These are phyloP conservation scores for Elephas maximus DNA, from an alignment of 2,113 vertebrate genomes.

Conservation along the genomic window DNA sequence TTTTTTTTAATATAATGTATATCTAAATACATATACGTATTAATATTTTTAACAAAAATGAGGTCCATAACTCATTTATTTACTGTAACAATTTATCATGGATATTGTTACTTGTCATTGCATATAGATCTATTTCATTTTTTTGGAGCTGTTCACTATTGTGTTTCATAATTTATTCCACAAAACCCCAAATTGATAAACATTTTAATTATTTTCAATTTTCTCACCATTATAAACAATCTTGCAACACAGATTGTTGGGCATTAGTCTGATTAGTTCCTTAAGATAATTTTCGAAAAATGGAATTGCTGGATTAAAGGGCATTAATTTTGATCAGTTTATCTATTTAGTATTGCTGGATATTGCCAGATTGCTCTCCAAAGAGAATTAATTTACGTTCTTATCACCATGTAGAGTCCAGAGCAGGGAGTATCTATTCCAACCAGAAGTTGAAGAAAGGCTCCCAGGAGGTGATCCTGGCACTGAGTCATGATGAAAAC, in stretches of 20 bases:
- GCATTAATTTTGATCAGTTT: not conserved
- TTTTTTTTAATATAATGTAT: not conserved
- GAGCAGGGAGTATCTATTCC: not conserved
- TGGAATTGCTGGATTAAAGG: not conserved
- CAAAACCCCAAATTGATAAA: not conserved
- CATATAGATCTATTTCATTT: not conserved
- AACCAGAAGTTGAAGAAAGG: not conserved
- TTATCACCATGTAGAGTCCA: not conserved
- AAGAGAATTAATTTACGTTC: slow-evolving; percentile 1
- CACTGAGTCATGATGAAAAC: not conserved
- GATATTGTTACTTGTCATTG: slow-evolving; percentile 8
- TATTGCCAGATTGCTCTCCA: not conserved
- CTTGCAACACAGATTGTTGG: not conserved
- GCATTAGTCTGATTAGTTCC: slow-evolving; percentile 8
- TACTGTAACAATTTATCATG: slow-evolving; percentile 19
- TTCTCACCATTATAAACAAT: not conserved
- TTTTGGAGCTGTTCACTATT: slow-evolving; percentile 7
- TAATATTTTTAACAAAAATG: slow-evolving; percentile 35
- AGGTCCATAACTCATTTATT: not conserved
- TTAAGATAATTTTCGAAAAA: slow-evolving; percentile 27
- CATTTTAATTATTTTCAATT: slow-evolving; percentile 6
- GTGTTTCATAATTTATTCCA: slow-evolving; percentile 13
- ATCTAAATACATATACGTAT: not conserved
- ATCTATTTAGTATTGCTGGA: slow-evolving; percentile 19
- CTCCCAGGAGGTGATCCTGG: not conserved